Percentiles rank a stretch among this genome's conserved stretches.
phyloP scores from a whole-genome alignment of 2,113 vertebrate species.

The Ictalurus furcatus region DNA sequence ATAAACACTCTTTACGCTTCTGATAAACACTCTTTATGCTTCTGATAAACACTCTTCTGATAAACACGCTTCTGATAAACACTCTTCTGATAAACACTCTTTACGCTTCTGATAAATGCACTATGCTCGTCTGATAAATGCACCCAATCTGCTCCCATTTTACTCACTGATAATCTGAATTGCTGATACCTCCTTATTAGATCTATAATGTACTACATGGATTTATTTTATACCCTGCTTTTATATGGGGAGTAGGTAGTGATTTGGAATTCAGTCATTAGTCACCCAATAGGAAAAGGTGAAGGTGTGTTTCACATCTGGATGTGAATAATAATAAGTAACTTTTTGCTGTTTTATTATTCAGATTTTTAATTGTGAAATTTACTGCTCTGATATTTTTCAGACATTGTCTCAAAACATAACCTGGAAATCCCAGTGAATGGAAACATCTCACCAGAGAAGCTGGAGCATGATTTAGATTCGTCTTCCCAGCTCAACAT shows the following conservation, averaged over 20 bases:
- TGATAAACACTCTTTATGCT: not conserved
- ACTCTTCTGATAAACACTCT: not conserved
- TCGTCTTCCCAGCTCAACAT: constrained; percentile 80
- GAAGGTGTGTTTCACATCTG: constrained; percentile 10
- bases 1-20: not conserved
- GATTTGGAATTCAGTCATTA: not conserved
- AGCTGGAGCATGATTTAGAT: constrained; percentile 66
- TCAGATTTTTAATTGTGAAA: not conserved
- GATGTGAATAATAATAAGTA: not conserved
- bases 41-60: not conserved
- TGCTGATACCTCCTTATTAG: not conserved
- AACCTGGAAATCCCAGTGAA: constrained; percentile 72
- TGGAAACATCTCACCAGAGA: constrained; percentile 68
- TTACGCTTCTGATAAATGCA: not conserved
- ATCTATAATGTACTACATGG: not conserved
- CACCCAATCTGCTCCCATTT: not conserved
- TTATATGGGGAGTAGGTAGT: not conserved
- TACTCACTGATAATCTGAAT: not conserved
- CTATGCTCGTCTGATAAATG: not conserved
- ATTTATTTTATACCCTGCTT: not conserved
- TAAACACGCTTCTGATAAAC: not conserved
- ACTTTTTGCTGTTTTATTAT: not conserved
- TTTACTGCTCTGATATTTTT: not conserved
- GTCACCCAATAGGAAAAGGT: constrained; percentile 28
- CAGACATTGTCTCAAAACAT: constrained; percentile 66